Evolutionary conservation across 2,888 invertebrate species (phyloP).

Genomic region (Leptothorax acervorum): DNA sequence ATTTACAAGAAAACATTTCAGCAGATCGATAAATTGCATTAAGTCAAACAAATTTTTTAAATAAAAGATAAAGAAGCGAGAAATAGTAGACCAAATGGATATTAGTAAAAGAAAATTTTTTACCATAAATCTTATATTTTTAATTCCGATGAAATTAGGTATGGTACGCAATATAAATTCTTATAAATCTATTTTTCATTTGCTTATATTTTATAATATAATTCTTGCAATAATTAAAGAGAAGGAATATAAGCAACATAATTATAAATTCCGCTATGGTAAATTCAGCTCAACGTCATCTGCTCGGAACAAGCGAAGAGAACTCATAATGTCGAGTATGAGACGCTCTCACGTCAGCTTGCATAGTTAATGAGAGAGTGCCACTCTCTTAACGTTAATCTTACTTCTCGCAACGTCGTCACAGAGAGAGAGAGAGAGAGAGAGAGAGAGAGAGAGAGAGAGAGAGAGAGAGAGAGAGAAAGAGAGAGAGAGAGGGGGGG

Average conservation of each 20-base stretch:
- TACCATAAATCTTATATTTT: background rate
- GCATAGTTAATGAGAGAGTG: constrained; percentile 39
- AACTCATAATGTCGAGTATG: constrained; percentile 26
- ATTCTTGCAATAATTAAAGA: background rate
- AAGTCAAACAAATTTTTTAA: background rate
- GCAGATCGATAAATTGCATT: background rate
- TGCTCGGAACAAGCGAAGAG: background rate
- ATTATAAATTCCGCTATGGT: constrained; percentile 26
- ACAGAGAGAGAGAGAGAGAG: background rate
- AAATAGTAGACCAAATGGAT: background rate
- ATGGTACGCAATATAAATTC: background rate
- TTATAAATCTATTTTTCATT: background rate
- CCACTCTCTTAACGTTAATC: constrained; percentile 37
- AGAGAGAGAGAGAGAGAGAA: background rate
- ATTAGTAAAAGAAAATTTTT: background rate
- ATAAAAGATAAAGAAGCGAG: no score
- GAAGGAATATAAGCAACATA: background rate
- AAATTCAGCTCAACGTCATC: constrained; percentile 6
- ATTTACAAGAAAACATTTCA: background rate
- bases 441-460: constrained; percentile 32
- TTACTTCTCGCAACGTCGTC: constrained; percentile 25
- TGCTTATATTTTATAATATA: background rate
- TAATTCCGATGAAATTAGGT: background rate
- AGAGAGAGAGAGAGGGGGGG: constrained; percentile 4
- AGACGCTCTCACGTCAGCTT: constrained; percentile 27